Evolutionary conservation across 2,888 invertebrate genomes (phyloP).

Genomic region (Leucophenga montana): DNA sequence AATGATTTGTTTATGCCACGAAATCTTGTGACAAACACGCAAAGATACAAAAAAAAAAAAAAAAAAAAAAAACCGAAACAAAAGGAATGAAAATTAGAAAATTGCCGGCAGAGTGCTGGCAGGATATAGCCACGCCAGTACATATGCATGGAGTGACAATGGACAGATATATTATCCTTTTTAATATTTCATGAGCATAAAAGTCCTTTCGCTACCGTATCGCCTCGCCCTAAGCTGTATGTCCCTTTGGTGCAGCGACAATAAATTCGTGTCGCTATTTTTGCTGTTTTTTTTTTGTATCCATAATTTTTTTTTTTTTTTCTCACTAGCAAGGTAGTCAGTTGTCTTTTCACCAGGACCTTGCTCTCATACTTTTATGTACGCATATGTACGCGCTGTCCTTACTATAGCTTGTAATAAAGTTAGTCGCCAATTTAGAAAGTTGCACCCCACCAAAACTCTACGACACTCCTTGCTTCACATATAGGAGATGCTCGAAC

Average conservation of each 20-base stretch:
- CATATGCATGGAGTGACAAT: background rate
- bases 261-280: background rate
- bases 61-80: too few relatives aligned
- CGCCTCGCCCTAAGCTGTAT: background rate
- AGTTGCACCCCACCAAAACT: too few relatives aligned
- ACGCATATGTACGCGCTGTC: background rate
- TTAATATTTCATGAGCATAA: constrained; percentile 41
- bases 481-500: background rate
- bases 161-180: constrained; percentile 27
- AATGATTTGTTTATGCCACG: constrained; percentile 65
- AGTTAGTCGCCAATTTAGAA: background rate
- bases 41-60: too few relatives aligned
- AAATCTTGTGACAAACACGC: constrained; percentile 46
- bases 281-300: background rate
- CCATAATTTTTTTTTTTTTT: background rate
- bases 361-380: background rate
- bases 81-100: too few relatives aligned
- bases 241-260: constrained; percentile 3
- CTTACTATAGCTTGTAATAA: background rate
- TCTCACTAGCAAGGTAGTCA: background rate
- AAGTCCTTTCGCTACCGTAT: background rate
- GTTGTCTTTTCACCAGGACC: background rate
- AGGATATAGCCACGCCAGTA: too few relatives aligned
- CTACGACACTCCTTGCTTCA: too few relatives aligned
- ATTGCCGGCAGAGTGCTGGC: too few relatives aligned